Base-by-base conservation (phyloP, 2,797 vertebrate species). In the Enteromius anoplus region DNA sequence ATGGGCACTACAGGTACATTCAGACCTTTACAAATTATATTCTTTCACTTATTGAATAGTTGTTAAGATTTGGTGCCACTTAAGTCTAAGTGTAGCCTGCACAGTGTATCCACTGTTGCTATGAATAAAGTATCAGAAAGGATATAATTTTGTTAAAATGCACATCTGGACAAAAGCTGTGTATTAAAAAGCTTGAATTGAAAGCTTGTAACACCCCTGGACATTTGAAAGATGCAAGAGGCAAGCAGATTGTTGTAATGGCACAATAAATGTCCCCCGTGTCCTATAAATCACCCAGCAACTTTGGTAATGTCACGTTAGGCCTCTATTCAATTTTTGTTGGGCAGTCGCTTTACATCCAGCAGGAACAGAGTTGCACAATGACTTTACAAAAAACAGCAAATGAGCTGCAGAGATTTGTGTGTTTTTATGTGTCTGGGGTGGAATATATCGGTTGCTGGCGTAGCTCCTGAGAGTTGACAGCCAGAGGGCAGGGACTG, bases 1-100 rank as follows among this genome's bases (percentile, higher is more conserved):
- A 95, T 82, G 96, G 96, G 65, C 94, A 96, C 84, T 99, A 97
- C 96, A 99, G 97, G 98, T 99, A 94, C 75, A 29, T 81, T 5
- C 15, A 23, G 26, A 32, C 4, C 11, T 32, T 8, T 23, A 7
- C 2, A 69, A 19, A 80, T n/a, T 0, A 45, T 8, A 62, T 45
- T 60, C 34, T 76, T 15, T 21, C n/a, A 62, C 2, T 12, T 2
- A 70, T 70, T 5, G 3, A n/a, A 42, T 42, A 47, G 40, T 21
- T 45, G 3, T 26, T 3, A 14, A 45, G 21, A 45, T 45, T 45
- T 45, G 10, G 42, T 45, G 42, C 10, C 12, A 45, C 10, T 11
- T 45, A 45, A 45, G 8, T 58, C 66, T 58, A 17, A n/a, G 32
- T 49, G 68, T 64, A 23, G 55, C 42, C 15, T 55, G 34, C 78